phyloP scores from a whole-genome alignment of 1,140 invertebrate species.

The Pararge aegeria region DNA sequence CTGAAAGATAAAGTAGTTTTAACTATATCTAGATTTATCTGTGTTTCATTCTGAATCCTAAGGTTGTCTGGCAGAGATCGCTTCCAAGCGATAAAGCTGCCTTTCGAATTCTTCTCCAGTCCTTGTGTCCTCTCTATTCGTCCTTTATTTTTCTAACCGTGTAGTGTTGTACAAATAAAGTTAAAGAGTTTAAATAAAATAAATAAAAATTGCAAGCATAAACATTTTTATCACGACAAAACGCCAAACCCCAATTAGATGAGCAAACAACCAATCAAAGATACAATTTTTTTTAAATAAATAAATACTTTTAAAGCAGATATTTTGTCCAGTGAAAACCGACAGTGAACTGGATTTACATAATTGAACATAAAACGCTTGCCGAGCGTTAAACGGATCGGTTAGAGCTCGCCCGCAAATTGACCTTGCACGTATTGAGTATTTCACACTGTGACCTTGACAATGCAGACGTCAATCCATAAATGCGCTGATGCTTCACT shows the following conservation, averaged over 20 bases:
- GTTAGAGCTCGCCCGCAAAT: constrained; percentile 44
- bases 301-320: background rate
- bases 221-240: background rate
- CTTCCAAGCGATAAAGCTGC: too few relatives aligned
- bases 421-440: constrained; percentile 44
- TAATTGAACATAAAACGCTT: background rate
- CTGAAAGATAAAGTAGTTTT: too few relatives aligned
- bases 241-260: too few relatives aligned
- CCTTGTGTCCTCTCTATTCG: too few relatives aligned
- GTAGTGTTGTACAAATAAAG: too few relatives aligned
- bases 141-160: too few relatives aligned
- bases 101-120: too few relatives aligned
- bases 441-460: constrained; percentile 35
- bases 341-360: constrained; percentile 10
- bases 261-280: background rate
- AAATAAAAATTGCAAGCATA: background rate
- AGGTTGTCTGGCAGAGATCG: too few relatives aligned
- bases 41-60: too few relatives aligned
- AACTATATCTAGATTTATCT: too few relatives aligned
- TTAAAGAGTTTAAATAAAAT: too few relatives aligned
- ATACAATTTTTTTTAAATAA: background rate
- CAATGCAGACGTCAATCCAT: constrained; percentile 5
- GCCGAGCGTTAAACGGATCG: constrained; percentile 38
- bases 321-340: constrained; percentile 15
- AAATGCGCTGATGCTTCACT: background rate